Evolutionary conservation across 35 echinoderm and acorn worm species (phyloP).

Genomic region (Apostichopus parvimensis): DNA sequence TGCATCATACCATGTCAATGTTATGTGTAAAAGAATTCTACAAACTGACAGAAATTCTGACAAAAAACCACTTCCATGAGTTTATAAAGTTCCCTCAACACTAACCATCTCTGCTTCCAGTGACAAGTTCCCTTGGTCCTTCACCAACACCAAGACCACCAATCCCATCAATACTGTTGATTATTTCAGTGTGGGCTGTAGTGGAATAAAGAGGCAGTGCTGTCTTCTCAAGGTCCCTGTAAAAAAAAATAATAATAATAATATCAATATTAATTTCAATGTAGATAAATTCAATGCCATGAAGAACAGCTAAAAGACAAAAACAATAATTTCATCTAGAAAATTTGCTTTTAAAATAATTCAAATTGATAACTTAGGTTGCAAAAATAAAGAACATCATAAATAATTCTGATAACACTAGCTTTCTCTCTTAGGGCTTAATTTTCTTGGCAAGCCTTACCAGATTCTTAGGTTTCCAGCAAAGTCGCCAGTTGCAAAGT

Average conservation of each 20-base stretch:
- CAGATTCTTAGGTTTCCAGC: conserved; percentile 86
- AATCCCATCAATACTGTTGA: conserved; percentile 98
- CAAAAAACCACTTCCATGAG: too few relatives aligned
- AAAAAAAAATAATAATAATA: conserved; percentile 4
- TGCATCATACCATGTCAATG: too few relatives aligned
- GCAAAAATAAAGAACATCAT: too few relatives aligned
- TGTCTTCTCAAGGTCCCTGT: conserved; percentile 84
- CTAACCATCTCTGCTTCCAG: conserved; percentile 99
- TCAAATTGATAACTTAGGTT: too few relatives aligned
- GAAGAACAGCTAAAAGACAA: background rate
- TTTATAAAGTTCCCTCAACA: background rate
- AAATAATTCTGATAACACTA: too few relatives aligned
- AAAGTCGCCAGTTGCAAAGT: conserved; percentile 93
- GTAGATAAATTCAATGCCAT: background rate
- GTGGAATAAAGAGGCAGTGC: conserved; percentile 76
- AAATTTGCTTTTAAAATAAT: too few relatives aligned
- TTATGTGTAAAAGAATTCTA: too few relatives aligned
- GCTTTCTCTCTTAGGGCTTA: too few relatives aligned
- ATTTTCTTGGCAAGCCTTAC: conserved; percentile 37
- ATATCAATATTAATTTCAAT: background rate
- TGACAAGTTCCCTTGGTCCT: conserved; percentile 96
- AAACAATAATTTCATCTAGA: background rate
- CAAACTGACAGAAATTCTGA: too few relatives aligned
- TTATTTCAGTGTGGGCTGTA: conserved; percentile 82
- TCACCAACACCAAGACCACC: conserved; percentile 93